phyloP scores from a whole-genome alignment of 30 jellyfish, hydroid and myxozoan genomes.

The Pelagia noctiluca region DNA sequence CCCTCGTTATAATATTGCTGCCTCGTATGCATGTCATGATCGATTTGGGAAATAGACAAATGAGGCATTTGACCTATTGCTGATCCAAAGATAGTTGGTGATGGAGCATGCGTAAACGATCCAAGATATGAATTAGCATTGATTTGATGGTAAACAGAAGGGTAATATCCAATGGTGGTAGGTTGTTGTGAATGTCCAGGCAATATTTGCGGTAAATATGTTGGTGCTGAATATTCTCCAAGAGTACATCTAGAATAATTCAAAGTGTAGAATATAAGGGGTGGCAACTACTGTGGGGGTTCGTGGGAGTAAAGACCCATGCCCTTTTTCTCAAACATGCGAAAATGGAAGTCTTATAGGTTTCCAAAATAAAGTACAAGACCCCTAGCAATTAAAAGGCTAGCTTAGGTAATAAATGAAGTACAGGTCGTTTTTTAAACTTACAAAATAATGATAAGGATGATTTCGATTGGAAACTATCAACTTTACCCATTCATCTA shows the following conservation, averaged over 20 bases:
- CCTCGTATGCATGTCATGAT: slow-evolving; percentile 63
- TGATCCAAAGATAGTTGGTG: slow-evolving; percentile 37
- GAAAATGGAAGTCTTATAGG: too few relatives aligned
- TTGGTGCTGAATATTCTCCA: slow-evolving; percentile 19
- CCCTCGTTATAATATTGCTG: slow-evolving; percentile 56
- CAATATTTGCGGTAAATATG: slow-evolving; percentile 41
- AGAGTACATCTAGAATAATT: slow-evolving; percentile 36
- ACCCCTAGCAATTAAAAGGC: too few relatives aligned
- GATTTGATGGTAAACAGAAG: slow-evolving; percentile 53
- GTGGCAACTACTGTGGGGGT: too few relatives aligned
- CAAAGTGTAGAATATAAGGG: too few relatives aligned
- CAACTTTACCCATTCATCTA: too few relatives aligned
- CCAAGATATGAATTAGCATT: slow-evolving; percentile 42
- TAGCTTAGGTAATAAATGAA: too few relatives aligned
- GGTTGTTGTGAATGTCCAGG: slow-evolving; percentile 41
- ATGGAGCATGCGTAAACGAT: slow-evolving; percentile 22
- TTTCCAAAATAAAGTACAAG: too few relatives aligned
- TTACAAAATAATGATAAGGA: too few relatives aligned
- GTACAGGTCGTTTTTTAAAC: too few relatives aligned
- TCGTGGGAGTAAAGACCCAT: too few relatives aligned
- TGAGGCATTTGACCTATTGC: slow-evolving; percentile 6
- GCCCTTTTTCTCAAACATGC: too few relatives aligned
- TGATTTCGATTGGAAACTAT: too few relatives aligned
- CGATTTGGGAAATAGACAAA: slow-evolving; percentile 32
- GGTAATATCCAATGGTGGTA: slow-evolving; percentile 24